A percentile compares a stretch with the other conserved stretches of the same genome.
These are phyloP conservation scores for Eleginops maclovinus DNA, from an alignment of 2,113 vertebrate species.

Conservation along the genomic window DNA sequence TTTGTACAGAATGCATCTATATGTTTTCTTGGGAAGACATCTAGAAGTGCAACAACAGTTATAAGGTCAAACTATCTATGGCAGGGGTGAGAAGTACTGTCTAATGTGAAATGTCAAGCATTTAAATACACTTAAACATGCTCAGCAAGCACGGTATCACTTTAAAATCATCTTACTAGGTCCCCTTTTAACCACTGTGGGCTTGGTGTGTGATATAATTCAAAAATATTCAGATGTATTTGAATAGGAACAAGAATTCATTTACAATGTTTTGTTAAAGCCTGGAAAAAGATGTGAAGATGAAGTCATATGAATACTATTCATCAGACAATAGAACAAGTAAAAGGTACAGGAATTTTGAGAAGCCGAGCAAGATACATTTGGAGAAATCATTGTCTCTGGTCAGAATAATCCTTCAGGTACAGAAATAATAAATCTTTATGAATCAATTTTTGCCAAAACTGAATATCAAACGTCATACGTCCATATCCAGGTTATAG, in stretches of 20 bases:
- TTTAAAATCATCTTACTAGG: slow-evolving; percentile 24
- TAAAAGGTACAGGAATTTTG: slow-evolving; percentile 41
- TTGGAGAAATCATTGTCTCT: slow-evolving; percentile 29
- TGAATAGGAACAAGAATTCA: slow-evolving; percentile 52
- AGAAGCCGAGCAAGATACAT: slow-evolving; percentile 38
- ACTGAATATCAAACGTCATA: slow-evolving; percentile 37
- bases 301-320: slow-evolving; percentile 46
- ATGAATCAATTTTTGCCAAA: slow-evolving; percentile 33
- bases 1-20: slow-evolving; percentile 1
- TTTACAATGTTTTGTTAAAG: slow-evolving; percentile 51
- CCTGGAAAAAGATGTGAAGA: slow-evolving; percentile 41
- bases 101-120: neutral
- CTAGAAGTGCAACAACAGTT: neutral
- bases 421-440: slow-evolving; percentile 42
- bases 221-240: slow-evolving; percentile 48
- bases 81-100: neutral
- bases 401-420: slow-evolving; percentile 35
- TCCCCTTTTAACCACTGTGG: slow-evolving; percentile 31
- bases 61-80: slow-evolving; percentile 9
- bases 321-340: slow-evolving; percentile 51
- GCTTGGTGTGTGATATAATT: slow-evolving; percentile 38
- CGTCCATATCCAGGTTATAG: slow-evolving; percentile 28
- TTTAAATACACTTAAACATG: slow-evolving; percentile 16
- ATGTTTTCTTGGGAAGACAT: neutral
- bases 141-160: slow-evolving; percentile 26